A percentile compares a stretch with the other conserved stretches of the same genome.
phyloP scores from a whole-genome alignment of 2,888 invertebrate species.

The Ganaspis brasiliensis region DNA sequence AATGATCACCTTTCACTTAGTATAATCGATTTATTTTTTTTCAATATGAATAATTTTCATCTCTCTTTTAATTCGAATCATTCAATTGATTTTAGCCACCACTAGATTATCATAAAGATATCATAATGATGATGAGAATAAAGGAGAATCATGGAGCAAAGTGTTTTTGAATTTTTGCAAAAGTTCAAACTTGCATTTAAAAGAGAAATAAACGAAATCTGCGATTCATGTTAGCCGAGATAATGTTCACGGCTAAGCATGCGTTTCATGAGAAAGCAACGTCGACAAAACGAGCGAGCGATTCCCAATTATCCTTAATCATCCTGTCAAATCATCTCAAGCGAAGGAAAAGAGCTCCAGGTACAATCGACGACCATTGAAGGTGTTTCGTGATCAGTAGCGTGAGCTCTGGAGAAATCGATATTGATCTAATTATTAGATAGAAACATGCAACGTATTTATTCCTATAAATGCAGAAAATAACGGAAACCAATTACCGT shows the following conservation, averaged over 20 bases:
- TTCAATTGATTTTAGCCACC: too few species aligned
- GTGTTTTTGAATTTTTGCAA: not conserved
- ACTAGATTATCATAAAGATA: too few species aligned
- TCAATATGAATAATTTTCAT: too few species aligned
- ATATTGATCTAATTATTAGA: constrained; percentile 40
- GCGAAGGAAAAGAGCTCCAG: constrained; percentile 17
- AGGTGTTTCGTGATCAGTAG: constrained; percentile 40
- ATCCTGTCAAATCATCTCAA: constrained; percentile 58
- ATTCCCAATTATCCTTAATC: constrained; percentile 71
- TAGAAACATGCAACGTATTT: constrained; percentile 34
- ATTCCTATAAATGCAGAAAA: constrained; percentile 31
- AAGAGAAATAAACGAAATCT: not conserved
- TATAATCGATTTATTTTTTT: too few species aligned
- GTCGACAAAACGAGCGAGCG: constrained; percentile 64
- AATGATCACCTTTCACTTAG: too few species aligned
- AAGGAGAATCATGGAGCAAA: not conserved
- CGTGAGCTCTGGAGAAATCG: constrained; percentile 34
- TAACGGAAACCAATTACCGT: constrained; percentile 20
- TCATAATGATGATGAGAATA: too few species aligned
- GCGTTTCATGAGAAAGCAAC: constrained; percentile 54
- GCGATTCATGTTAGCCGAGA: not conserved
- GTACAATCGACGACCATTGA: constrained; percentile 30
- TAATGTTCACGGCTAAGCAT: constrained; percentile 37
- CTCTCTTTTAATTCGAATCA: too few species aligned
- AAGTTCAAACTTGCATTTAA: not conserved